Base-by-base conservation (phyloP, 2,797 vertebrate species). In the Alca torda region DNA sequence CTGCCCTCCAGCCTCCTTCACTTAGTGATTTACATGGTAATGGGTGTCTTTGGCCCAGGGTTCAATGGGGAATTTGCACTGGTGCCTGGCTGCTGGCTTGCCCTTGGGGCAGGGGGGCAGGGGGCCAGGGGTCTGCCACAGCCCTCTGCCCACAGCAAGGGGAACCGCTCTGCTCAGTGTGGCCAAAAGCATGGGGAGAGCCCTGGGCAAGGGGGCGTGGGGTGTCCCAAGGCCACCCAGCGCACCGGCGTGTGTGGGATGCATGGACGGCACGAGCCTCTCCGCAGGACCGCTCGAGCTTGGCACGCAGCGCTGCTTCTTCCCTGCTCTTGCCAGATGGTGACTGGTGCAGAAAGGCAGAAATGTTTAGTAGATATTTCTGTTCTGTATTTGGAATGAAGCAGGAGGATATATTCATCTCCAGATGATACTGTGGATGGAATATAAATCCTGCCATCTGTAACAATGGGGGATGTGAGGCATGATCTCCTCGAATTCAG, bases 321-420 rank as follows among this genome's bases (percentile, higher is more conserved):
- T 89, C 77, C 72, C 46, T 26, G 92, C 82, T 91, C 84, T 53
- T 92, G 96, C 96, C 96, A 97, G 96, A 97, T 97, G 96, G 96
- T 86, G 96, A 89, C 96, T 96, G 96, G 96, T 97, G 96, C 94
- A 96, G 96, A 97, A 96, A 96, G 96, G 95, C 96, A 97, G 96
- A 96, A 96, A 96, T 97, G 96, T 97, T 97, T 96, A 96, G 96
- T 72, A 96, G 96, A 97, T 96, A 96, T 97, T 96, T 97, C 95
- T 96, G 96, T 96, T 96, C 96, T 94, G 96, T 97, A 96, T 97
- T 97, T 96, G 96, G 96, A 97, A 96, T 96, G 96, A 96, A 96
- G 96, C 94, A 89, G 91, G 95, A 96, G 96, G 91, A 97, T 97
- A 95, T 93, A 97, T 95, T 96, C 96, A 97, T 96, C 96, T 97